Percentiles rank a stretch among this genome's conserved stretches.
Evolutionary conservation across 2,113 vertebrate species (phyloP).

Genomic region (Apodemus speciosus): DNA sequence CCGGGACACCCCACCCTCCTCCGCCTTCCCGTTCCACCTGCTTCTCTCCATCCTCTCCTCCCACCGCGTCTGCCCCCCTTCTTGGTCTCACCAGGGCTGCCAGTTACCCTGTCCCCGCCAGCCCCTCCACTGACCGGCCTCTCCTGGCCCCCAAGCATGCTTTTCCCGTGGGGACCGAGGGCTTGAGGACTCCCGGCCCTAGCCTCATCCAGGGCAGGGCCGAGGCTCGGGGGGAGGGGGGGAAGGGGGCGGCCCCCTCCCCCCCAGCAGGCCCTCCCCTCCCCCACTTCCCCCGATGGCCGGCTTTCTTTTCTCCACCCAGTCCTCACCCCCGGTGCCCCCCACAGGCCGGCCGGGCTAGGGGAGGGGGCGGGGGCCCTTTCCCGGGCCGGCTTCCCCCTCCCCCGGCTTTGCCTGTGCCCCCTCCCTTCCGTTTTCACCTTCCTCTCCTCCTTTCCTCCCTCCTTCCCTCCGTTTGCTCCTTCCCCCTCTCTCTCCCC

Average conservation of each 20-base stretch:
- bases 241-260: constrained; percentile 70
- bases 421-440: constrained; percentile 71
- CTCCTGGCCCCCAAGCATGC: constrained; percentile 58
- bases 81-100: constrained; percentile 15
- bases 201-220: constrained; percentile 51
- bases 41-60: constrained; percentile 35
- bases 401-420: constrained; percentile 73
- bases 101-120: not conserved
- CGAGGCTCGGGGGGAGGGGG: constrained; percentile 69
- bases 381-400: constrained; percentile 73
- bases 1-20: constrained; percentile 70
- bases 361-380: constrained; percentile 73
- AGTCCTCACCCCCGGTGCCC: constrained; percentile 70
- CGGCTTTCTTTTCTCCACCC: constrained; percentile 65
- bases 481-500: constrained; percentile 65
- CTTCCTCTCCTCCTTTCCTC: constrained; percentile 69
- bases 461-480: constrained; percentile 74
- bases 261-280: constrained; percentile 56
- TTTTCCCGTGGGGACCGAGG: constrained; percentile 58
- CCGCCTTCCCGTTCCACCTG: constrained; percentile 67
- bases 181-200: constrained; percentile 60
- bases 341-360: constrained; percentile 77
- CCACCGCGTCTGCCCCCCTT: not conserved
- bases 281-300: constrained; percentile 76
- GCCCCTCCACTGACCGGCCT: not conserved